These are phyloP conservation scores for Terrapene triunguis DNA, from an alignment of 2,113 vertebrate species.

Conservation along the genomic window DNA sequence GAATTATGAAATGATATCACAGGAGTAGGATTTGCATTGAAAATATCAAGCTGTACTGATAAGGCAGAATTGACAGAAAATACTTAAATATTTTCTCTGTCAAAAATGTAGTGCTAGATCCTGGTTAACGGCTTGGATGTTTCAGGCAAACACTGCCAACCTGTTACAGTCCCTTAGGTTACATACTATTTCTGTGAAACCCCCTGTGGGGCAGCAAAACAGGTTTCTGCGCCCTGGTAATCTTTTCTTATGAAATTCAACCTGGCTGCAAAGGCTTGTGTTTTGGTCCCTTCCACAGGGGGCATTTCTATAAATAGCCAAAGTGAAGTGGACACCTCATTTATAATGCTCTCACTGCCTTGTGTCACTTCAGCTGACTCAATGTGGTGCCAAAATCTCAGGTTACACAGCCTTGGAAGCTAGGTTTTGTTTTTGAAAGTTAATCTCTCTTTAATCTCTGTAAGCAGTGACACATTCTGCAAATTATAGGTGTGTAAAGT, in stretches of 20 bases:
- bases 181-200: not conserved
- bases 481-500: not conserved
- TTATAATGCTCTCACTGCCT: not conserved
- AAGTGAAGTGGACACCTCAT: not conserved
- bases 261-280: not conserved
- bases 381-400: not conserved
- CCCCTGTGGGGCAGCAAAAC: not conserved
- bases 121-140: not conserved
- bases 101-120: not conserved
- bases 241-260: not conserved
- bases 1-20: not conserved
- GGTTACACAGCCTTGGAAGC: not conserved
- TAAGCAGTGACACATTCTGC: not conserved
- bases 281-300: not conserved
- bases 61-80: not conserved
- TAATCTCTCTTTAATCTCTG: not conserved
- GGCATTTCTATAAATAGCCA: not conserved
- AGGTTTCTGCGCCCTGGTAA: not conserved
- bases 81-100: not conserved
- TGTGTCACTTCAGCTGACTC: not conserved
- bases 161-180: not conserved
- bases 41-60: not conserved
- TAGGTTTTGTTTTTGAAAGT: not conserved
- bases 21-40: not conserved
- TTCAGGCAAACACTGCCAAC: not conserved